These are phyloP conservation scores for Mesoclemmys tuberculata DNA, from an alignment of 2,113 vertebrate species.

Conservation along the genomic window DNA sequence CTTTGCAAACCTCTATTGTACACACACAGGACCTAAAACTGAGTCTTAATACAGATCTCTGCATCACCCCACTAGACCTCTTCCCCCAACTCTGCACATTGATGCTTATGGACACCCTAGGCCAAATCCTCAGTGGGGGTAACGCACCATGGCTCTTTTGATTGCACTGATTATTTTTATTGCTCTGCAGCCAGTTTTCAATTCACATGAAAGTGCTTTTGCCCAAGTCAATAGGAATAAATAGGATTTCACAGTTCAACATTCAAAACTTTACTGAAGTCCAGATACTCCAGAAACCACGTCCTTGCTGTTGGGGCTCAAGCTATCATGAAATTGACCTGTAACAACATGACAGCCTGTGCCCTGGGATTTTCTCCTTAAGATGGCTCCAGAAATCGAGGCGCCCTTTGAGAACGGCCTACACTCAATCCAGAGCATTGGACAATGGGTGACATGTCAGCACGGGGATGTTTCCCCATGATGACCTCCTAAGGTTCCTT, in stretches of 20 bases:
- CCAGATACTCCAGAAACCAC: not conserved
- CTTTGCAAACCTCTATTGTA: constrained; percentile 36
- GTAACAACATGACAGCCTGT: not conserved
- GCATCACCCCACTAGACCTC: constrained; percentile 20
- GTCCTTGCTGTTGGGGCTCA: not conserved
- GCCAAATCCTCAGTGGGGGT: not conserved
- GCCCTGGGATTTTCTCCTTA: rapidly evolving
- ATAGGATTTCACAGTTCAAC: not conserved
- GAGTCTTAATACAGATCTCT: constrained; percentile 41
- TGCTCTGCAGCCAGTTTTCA: not conserved
- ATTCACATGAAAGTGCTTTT: not conserved
- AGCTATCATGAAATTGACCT: not conserved
- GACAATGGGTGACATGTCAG: not conserved
- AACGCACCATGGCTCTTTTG: not conserved
- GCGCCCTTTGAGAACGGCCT: not conserved
- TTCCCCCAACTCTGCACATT: not conserved
- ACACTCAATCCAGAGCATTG: not conserved
- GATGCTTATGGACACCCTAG: not conserved
- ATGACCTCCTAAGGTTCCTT: too few species aligned
- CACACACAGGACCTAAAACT: not conserved
- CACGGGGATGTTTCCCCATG: not conserved
- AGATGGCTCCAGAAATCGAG: not conserved
- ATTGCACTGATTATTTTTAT: not conserved
- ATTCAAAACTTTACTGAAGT: not conserved
- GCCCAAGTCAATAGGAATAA: not conserved